Evolutionary conservation across 2,113 vertebrate genomes (phyloP), one percentile per base, ranked within the genome.

Genomic region (Pitta sordida): DNA sequence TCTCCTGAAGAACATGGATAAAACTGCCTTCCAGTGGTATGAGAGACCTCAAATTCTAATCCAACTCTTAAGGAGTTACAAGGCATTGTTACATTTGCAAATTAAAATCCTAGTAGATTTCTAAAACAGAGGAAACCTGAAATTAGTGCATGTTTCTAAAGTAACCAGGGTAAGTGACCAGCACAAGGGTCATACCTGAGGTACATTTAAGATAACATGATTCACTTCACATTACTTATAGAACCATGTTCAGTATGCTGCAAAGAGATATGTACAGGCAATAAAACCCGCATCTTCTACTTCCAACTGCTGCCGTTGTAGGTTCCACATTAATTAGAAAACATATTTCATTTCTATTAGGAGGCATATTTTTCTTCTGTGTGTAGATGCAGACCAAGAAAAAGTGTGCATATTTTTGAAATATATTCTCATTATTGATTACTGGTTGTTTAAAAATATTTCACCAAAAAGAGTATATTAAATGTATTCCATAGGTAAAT

Each of bases 401-500:
- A 80, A 48, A 26, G 73, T 83, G 32, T 77, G 12, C 24, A 58
- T 77, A 56, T 73, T 39, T 90, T 63, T 90, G 48, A 91, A 95
- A 92, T 91, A 75, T 22, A 24, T 6, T 43, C 60, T 52, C 14
- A 84, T 81, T 74, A 52, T 32, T 93, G 46, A 76, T 94, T 86
- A 76, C 55, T 37, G 10, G 6, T 82, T 17, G 49, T 70, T 84
- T 51, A 53, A 36, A 30, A 91, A 62, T 58, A 64, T 46, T 90
- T 91, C 39, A 51, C 15, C 8, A 69, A 76, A 91, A 91, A 93
- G 43, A 88, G 18, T 18, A 77, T 9, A 53, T 65, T 70, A 92
- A 91, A 90, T 86, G 26, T 20, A 79, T 88, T 97, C 78, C 62
- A 88, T 62, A 90, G 81, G 96, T 70, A 96, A 93, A 65, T 80